Percentiles rank a stretch among this genome's conserved stretches.
Evolutionary conservation across 2,797 vertebrate species (phyloP).

Genomic region (Melopsittacus undulatus): DNA sequence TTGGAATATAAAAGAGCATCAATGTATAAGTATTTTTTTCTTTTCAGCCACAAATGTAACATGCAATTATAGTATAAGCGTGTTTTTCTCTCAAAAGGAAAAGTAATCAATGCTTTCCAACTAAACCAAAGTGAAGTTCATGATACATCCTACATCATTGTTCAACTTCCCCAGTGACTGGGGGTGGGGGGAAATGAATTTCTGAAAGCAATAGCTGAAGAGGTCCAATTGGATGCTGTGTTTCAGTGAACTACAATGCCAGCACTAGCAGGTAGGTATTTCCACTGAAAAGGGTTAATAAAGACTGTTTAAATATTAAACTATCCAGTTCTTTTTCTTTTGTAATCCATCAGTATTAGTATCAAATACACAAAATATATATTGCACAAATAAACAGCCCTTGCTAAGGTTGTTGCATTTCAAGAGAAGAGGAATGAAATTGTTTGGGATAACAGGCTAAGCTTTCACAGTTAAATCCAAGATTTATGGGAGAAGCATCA

Average conservation of each 20-base stretch:
- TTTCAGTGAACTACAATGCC: not conserved
- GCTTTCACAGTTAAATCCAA: not conserved
- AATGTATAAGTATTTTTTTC: not conserved
- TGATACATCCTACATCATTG: fast-evolving
- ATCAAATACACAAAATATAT: not conserved
- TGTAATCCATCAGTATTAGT: not conserved
- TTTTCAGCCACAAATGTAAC: not conserved
- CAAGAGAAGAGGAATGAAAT: not conserved
- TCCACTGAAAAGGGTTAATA: not conserved
- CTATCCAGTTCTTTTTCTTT: not conserved
- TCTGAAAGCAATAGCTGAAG: not conserved
- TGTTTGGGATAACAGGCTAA: not conserved
- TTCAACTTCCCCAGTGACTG: not conserved
- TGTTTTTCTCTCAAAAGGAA: not conserved
- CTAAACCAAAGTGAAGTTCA: not conserved
- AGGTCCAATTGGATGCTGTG: not conserved
- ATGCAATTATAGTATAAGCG: not conserved
- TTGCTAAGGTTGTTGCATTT: not conserved
- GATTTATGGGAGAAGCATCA: conserved; percentile 5
- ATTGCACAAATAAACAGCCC: not conserved
- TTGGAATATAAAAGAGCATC: not conserved
- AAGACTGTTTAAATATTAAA: not conserved
- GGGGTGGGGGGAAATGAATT: fast-evolving
- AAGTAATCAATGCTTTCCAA: not conserved
- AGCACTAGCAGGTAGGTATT: not conserved